Evolutionary conservation across 2,113 vertebrate genomes (phyloP).

Genomic region (Phrynosoma platyrhinos): DNA sequence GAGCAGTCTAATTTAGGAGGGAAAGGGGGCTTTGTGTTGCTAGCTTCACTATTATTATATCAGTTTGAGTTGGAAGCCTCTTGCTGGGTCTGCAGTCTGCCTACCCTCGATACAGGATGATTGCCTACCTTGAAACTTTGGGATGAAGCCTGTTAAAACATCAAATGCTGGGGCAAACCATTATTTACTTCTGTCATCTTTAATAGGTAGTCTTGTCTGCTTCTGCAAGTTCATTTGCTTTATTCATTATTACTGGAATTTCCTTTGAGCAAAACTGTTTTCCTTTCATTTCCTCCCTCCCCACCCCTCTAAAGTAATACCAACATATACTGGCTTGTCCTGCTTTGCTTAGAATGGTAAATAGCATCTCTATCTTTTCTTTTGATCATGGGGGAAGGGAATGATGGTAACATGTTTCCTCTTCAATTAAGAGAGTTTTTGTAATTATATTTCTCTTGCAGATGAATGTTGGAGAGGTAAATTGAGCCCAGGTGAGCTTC

Average conservation of each 20-base stretch:
- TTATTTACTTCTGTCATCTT: neutral
- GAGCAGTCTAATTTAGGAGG: too few relatives aligned
- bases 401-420: constrained; percentile 38
- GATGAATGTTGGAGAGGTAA: constrained; percentile 1
- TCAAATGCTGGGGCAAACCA: neutral
- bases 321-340: neutral
- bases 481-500: neutral
- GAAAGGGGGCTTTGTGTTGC: too few relatives aligned
- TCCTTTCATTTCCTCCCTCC: constrained; percentile 15
- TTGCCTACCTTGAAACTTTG: neutral
- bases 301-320: constrained; percentile 21
- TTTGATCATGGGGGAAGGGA: constrained; percentile 11
- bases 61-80: too few relatives aligned
- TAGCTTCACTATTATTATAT: too few relatives aligned
- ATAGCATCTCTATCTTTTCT: constrained; percentile 32
- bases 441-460: constrained; percentile 15
- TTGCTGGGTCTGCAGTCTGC: neutral
- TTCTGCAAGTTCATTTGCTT: constrained; percentile 13
- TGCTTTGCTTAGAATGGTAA: neutral
- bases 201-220: neutral
- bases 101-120: too few relatives aligned
- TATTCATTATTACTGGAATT: constrained; percentile 25
- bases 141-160: neutral
- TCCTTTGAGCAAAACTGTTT: constrained; percentile 42
- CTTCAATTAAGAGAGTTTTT: constrained; percentile 49